phyloP scores from a whole-genome alignment of 2,797 vertebrate species.

The Todus mexicanus region DNA sequence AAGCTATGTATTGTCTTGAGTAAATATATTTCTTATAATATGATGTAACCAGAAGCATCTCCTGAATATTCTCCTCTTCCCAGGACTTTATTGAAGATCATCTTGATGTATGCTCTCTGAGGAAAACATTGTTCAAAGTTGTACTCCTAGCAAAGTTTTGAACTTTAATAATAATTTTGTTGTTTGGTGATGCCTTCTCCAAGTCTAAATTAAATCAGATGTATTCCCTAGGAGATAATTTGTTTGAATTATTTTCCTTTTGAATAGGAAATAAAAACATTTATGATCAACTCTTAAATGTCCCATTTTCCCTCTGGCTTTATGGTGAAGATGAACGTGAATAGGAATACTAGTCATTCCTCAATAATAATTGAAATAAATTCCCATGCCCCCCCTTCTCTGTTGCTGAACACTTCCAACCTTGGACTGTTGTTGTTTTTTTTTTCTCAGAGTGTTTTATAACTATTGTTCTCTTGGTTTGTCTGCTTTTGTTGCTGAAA shows the following conservation, averaged over 20 bases:
- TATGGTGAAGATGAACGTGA: constrained; percentile 61
- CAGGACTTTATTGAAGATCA: constrained; percentile 46
- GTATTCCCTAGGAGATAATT: constrained; percentile 62
- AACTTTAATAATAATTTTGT: constrained; percentile 61
- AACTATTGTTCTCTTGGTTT: constrained; percentile 63
- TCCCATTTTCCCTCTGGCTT: constrained; percentile 53
- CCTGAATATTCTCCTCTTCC: constrained; percentile 48
- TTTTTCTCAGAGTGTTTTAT: constrained; percentile 55
- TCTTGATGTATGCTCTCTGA: constrained; percentile 58
- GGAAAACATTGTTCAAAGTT: constrained; percentile 57
- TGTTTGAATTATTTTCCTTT: constrained; percentile 64
- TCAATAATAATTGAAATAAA: constrained; percentile 58
- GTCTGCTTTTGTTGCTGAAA: constrained; percentile 54
- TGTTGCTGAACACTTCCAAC: constrained; percentile 51
- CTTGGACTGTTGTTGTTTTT: constrained; percentile 21
- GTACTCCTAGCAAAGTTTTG: constrained; percentile 54
- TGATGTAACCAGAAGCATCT: constrained; percentile 62
- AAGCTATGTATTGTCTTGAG: constrained; percentile 49
- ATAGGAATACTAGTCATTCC: constrained; percentile 57
- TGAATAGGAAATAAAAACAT: constrained; percentile 70
- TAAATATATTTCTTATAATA: constrained; percentile 52
- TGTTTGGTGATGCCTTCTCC: constrained; percentile 53
- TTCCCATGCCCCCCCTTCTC: constrained; percentile 24
- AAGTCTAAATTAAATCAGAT: constrained; percentile 69
- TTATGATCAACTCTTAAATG: constrained; percentile 66